A percentile compares a stretch with the other conserved stretches of the same genome.
Conservation (phyloP, 2,888 invertebrate species). For the Endotricha flammealis region DNA sequence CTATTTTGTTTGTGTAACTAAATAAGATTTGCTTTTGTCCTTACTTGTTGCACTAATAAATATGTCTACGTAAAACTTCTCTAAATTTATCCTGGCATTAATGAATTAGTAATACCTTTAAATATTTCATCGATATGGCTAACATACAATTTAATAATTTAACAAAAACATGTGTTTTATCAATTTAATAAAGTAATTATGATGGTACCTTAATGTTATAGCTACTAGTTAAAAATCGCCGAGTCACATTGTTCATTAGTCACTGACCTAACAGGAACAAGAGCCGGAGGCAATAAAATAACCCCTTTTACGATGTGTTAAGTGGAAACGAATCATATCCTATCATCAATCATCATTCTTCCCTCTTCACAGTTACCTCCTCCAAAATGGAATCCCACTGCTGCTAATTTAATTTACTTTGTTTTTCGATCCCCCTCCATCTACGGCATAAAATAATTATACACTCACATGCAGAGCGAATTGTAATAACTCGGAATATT, state of each 20-base stretch:
- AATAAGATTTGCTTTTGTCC: not conserved
- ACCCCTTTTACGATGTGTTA: conserved; percentile 72
- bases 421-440: conserved; percentile 17
- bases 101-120: too few relatives aligned
- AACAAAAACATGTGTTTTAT: conserved; percentile 2
- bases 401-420: conserved; percentile 42
- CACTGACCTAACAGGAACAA: conserved; percentile 63
- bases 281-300: conserved; percentile 65
- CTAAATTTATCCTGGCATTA: too few relatives aligned
- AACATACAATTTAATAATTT: not conserved
- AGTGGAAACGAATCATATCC: conserved; percentile 73
- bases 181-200: conserved; percentile 2
- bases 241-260: conserved; percentile 69
- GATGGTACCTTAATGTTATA: conserved; percentile 34
- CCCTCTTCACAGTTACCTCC: conserved; percentile 36
- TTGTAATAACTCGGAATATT: not conserved
- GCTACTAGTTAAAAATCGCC: conserved; percentile 51
- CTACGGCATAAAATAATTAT: conserved; percentile 14
- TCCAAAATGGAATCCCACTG: conserved; percentile 43
- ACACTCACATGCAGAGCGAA: not conserved
- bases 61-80: too few relatives aligned
- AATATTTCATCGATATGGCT: not conserved
- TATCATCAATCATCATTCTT: conserved; percentile 73
- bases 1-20: conserved; percentile 2
- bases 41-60: conserved; percentile 5